These are phyloP conservation scores for Colinus virginianus DNA, from an alignment of 2,113 vertebrate genomes.

Conservation along the genomic window DNA sequence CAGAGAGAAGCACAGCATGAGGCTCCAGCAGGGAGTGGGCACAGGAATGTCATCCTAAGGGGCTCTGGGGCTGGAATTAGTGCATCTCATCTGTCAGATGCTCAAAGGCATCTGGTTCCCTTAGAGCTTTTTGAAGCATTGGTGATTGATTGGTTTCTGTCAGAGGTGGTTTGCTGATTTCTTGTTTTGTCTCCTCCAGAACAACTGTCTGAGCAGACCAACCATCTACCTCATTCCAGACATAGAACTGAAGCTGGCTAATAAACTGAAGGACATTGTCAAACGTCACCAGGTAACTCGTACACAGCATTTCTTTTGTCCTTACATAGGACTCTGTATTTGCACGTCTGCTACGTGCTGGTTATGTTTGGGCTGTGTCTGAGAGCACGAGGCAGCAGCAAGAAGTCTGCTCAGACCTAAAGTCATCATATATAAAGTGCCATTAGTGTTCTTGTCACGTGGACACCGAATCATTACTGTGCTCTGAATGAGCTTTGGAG, in stretches of 20 bases:
- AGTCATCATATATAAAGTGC: rapidly evolving
- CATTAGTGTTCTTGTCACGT: rapidly evolving
- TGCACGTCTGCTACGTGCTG: rapidly evolving
- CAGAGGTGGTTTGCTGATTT: not conserved
- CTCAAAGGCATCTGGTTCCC: rapidly evolving
- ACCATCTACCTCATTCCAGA: conserved; percentile 93
- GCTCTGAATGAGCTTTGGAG: not conserved
- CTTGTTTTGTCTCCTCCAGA: conserved; percentile 76
- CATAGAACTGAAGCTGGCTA: conserved; percentile 91
- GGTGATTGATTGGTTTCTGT: not conserved
- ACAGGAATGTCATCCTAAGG: not conserved
- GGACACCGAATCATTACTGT: not conserved
- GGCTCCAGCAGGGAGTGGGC: not conserved
- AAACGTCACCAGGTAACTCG: conserved; percentile 94
- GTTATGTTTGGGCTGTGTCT: no score
- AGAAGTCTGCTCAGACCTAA: not conserved
- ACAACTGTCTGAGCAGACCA: conserved; percentile 94
- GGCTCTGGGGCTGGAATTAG: not conserved
- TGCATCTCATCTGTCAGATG: not conserved
- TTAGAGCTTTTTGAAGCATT: not conserved
- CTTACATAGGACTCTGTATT: not conserved
- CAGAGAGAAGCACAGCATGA: not conserved
- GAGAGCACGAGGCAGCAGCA: not conserved
- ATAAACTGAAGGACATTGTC: conserved; percentile 95
- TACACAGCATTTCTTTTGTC: not conserved